phyloP scores from a whole-genome alignment of 2,113 vertebrate species.

The Sclerurus mexicanus region DNA sequence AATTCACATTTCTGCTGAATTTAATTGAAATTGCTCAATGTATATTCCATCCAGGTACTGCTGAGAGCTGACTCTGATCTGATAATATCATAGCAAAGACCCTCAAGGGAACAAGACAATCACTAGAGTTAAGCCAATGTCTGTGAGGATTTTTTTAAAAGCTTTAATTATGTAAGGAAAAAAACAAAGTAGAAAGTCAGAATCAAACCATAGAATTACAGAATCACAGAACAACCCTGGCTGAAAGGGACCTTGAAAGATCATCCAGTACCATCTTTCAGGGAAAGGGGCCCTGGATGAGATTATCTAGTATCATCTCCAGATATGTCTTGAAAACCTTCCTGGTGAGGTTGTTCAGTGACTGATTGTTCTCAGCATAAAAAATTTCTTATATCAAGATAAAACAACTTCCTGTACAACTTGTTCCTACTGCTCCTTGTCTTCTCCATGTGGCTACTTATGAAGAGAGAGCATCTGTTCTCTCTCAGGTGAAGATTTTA shows the following conservation, averaged over 20 bases:
- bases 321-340: not conserved
- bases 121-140: not conserved
- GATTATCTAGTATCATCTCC: not conserved
- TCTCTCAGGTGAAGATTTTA: not conserved
- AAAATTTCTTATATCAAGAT: not conserved
- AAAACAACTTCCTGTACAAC: not conserved
- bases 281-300: not conserved
- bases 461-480: rapidly evolving
- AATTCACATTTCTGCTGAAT: not conserved
- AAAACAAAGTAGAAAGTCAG: not conserved
- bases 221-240: not conserved
- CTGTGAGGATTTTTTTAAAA: not conserved
- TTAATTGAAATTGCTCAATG: not conserved
- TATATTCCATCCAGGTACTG: not conserved
- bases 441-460: not conserved
- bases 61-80: not conserved
- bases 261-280: not conserved
- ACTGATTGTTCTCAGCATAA: not conserved
- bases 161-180: not conserved
- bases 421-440: not conserved
- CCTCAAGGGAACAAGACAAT: not conserved
- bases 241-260: not conserved
- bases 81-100: not conserved
- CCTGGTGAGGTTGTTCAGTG: not conserved
- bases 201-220: not conserved